These are phyloP conservation scores for Glyptemys insculpta DNA, from an alignment of 2,797 vertebrate species.

Conservation along the genomic window DNA sequence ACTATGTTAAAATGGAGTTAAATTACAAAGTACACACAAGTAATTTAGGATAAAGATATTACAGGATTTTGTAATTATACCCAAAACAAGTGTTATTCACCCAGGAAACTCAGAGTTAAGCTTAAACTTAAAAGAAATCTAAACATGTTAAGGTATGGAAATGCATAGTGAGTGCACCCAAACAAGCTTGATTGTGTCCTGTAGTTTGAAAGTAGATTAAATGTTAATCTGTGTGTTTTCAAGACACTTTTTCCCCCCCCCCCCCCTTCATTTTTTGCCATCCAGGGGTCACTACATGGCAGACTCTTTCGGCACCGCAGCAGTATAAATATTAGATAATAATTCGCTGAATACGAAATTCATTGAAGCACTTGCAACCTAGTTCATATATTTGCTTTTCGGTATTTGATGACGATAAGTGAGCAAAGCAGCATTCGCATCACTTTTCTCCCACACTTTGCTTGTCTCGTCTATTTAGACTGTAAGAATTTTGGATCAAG, in stretches of 20 bases:
- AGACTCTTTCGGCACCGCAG: neutral
- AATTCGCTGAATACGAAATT: neutral
- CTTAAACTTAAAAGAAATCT: neutral
- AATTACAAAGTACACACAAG: neutral
- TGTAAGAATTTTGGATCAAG: neutral
- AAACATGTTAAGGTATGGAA: neutral
- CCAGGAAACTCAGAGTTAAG: neutral
- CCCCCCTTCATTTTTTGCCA: neutral
- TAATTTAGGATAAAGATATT: accelerated
- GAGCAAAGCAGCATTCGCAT: neutral
- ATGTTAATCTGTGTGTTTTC: neutral
- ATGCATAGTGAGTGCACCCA: accelerated
- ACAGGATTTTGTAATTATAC: neutral
- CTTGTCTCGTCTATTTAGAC: neutral
- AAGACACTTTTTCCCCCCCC: neutral
- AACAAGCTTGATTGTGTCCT: neutral
- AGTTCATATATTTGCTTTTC: neutral
- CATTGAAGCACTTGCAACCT: neutral
- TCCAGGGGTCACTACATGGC: neutral
- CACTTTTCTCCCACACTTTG: neutral
- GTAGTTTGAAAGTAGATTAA: neutral
- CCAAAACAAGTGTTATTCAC: neutral
- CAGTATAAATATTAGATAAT: neutral
- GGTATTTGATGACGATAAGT: neutral
- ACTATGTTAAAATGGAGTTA: accelerated